Evolutionary conservation across 2,797 vertebrate species (phyloP).

Genomic region (Calcarius lapponicus): DNA sequence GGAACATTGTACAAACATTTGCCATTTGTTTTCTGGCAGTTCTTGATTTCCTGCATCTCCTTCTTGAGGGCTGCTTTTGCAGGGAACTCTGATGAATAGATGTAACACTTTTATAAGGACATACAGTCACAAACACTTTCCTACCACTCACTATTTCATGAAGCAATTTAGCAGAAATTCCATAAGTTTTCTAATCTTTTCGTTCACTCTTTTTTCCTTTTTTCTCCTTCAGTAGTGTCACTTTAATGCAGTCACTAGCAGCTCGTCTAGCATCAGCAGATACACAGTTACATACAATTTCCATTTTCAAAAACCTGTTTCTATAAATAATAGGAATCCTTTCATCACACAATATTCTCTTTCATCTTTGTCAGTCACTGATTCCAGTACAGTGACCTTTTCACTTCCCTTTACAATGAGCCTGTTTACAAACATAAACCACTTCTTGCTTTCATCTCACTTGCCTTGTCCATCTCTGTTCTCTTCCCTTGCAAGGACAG

Average conservation of each 20-base stretch:
- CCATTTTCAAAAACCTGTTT: constrained; percentile 28
- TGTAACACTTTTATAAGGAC: background rate
- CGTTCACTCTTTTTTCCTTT: background rate
- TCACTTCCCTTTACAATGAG: constrained; percentile 7
- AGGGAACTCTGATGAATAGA: background rate
- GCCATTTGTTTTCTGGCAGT: background rate
- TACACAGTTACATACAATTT: background rate
- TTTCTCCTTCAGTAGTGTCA: background rate
- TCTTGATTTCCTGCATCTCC: background rate
- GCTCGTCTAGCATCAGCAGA: background rate
- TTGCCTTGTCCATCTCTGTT: background rate
- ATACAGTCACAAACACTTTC: background rate
- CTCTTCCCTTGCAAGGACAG: background rate
- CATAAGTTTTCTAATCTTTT: background rate
- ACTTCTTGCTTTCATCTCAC: constrained; percentile 36
- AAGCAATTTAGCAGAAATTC: constrained; percentile 11
- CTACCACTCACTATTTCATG: background rate
- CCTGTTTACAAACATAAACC: background rate
- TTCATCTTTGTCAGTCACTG: constrained; percentile 10
- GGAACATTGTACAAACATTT: background rate
- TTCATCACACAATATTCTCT: constrained; percentile 32
- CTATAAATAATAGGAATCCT: constrained; percentile 11
- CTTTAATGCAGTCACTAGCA: background rate
- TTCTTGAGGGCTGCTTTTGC: background rate
- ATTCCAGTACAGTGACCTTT: constrained; percentile 13